Evolutionary conservation across 2,797 vertebrate genomes (phyloP).

Genomic region (Mico argentatus): DNA sequence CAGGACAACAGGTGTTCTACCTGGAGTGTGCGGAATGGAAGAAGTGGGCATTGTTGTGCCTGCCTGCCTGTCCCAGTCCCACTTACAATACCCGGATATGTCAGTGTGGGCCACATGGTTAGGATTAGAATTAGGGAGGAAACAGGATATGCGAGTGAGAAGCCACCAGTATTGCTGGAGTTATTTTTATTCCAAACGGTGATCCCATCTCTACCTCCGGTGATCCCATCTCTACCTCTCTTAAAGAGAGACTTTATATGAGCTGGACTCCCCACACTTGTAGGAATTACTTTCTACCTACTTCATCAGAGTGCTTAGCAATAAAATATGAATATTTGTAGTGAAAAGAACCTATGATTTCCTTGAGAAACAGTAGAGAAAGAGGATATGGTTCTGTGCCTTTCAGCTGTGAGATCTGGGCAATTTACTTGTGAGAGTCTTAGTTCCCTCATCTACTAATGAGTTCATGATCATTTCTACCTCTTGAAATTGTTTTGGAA

Average conservation of each 20-base stretch:
- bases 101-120: neutral
- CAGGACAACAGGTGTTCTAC: neutral
- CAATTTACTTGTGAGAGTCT: neutral
- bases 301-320: neutral
- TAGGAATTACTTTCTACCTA: neutral
- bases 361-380: neutral
- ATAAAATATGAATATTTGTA: neutral
- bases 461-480: neutral
- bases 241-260: neutral
- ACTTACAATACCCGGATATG: neutral
- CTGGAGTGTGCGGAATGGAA: fast-evolving
- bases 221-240: neutral
- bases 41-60: neutral
- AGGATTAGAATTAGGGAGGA: neutral
- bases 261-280: neutral
- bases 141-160: neutral
- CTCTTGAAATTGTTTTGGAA: constrained; percentile 17
- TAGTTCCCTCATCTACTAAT: neutral
- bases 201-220: neutral
- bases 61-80: neutral
- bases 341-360: neutral
- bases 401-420: neutral
- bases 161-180: neutral
- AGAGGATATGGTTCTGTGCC: neutral
- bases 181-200: neutral